Base-by-base conservation (phyloP, 1,140 invertebrate species). In the Drosophila ironensis region DNA sequence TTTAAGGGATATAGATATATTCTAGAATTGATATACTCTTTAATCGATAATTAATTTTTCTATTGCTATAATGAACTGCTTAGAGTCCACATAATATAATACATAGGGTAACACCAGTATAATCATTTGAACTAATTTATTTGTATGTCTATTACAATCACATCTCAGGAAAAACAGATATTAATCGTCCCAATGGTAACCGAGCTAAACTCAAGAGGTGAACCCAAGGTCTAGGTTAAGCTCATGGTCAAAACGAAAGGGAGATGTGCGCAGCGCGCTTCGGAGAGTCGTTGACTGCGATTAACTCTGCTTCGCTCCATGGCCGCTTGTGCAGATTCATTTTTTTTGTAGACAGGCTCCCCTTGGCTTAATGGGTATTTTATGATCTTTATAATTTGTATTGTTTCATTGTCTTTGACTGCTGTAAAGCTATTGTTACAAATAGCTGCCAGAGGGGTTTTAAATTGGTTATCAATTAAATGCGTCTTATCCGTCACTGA, bases 211-310 rank as follows among this genome's bases (percentile, higher is more conserved):
- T 25, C 17, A 24, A 33, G 16, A 27, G n/a, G 16, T 24, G 30
- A 27, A 46, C 30, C 67, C 78, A 84, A 84, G 78, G 78, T 84
- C 78, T 84, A 84, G 78, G 78, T 84, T 73, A 72, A 41, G 61
- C 45, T 42, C 41, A 37, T 38, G 54, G 54, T 27, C 67, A 66
- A 42, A 30, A 11, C 44, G 28, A 56, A 45, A 22, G 51, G 35
- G 61, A 14, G 19, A 20, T 24, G 41, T 19, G 45, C 22, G 24
- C 12, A 33, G 52, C 9, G 38, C 25, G 30, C 41, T n/a, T n/a
- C 45, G 30, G 20, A 48, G 33, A 81, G 76, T 74, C 72, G 77
- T 76, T 82, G 72, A 76, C 77, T 76, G 72, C 57, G 44, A 46
- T 69, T 60, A 60, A 57, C 48, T 66, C 61, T 78, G 47, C 25